Base-by-base conservation (phyloP, 2,888 invertebrate genomes). In the Chloroclysta siterata region DNA sequence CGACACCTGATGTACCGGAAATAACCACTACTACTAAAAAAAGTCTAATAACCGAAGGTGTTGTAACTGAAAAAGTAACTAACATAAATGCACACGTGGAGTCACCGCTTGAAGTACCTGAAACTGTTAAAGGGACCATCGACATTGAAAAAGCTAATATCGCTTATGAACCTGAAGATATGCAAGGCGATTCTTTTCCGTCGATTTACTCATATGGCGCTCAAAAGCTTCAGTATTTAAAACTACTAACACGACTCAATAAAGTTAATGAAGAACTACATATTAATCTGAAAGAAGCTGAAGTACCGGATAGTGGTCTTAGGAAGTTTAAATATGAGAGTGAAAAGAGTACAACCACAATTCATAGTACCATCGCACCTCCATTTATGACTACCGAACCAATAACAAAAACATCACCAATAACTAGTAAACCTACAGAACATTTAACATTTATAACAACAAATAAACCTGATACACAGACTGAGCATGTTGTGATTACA, bases 151-250 rank as follows among this genome's bases (percentile, higher is more conserved):
- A 70, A 36, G 63, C 69, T 36, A 64, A 80, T 1, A 82, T 92
- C 60, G 92, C 88, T 55, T 92, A 92, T 66, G 85, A 88, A 22
- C 92, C 92, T 28, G 80, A 86, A 64, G 76, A 85, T 51, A 92
- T 92, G 93, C 93, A 92, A 81, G 77, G 81, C 59, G 92, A 93
- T 80, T 79, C 88, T 14, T 85, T 85, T 69, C 85, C 90, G 62
- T 90, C 89, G 5, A 82, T 90, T 60, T 86, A 85, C 70, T 83
- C 89, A 15, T 91, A 90, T 59, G 92, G 90, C 60, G 77, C 89
- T 53, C 89, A 90, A 85, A 90, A 88, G 70, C 85, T 89, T 65
- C 85, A 87, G 60, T 90, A 87, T 72, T 70, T 89, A 67, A 89
- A 88, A 80, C 72, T 90, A 70, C 79, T 88, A 74, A 82, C 83